A percentile compares a stretch with the other conserved stretches of the same genome.
phyloP scores from a whole-genome alignment of 2,888 invertebrate genomes.

The Andrena praecox region DNA sequence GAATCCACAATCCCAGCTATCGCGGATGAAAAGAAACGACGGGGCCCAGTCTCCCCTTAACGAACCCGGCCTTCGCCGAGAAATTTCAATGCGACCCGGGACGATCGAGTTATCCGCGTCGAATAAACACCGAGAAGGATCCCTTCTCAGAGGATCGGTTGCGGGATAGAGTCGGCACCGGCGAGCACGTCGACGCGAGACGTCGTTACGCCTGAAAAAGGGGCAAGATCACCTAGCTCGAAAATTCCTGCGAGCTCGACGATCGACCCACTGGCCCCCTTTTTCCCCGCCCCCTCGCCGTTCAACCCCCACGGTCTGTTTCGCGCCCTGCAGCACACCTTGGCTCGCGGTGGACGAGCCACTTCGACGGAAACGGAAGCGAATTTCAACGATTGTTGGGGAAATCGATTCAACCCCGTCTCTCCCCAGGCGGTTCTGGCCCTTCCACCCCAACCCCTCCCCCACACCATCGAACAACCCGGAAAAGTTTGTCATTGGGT shows the following conservation, averaged over 20 bases:
- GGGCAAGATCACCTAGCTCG: constrained; percentile 23
- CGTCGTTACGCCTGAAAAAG: constrained; percentile 8
- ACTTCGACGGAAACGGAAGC: constrained; percentile 70
- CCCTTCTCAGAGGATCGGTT: not conserved
- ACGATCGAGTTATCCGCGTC: constrained; percentile 11
- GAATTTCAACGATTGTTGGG: constrained; percentile 75
- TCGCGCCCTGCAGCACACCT: not conserved
- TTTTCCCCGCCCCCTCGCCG: constrained; percentile 30
- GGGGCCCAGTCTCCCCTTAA: constrained; percentile 16
- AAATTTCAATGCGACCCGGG: constrained; percentile 23
- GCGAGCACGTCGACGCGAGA: constrained; percentile 18
- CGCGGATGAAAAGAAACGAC: constrained; percentile 1
- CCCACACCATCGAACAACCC: not conserved
- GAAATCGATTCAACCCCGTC: constrained; percentile 74
- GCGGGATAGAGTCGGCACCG: not conserved
- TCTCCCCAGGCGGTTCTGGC: constrained; percentile 21
- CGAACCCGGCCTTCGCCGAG: not conserved
- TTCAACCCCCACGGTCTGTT: constrained; percentile 13
- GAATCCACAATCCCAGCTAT: constrained; percentile 9
- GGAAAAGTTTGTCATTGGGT: constrained; percentile 32
- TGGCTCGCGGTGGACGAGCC: constrained; percentile 57
- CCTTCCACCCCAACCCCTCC: not conserved
- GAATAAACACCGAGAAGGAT: not conserved
- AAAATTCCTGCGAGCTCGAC: constrained; percentile 26
- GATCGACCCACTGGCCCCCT: constrained; percentile 54